A percentile compares a stretch with the other conserved stretches of the same genome.
phyloP scores from a whole-genome alignment of 2,797 vertebrate genomes.

The Protosalanx chinensis region DNA sequence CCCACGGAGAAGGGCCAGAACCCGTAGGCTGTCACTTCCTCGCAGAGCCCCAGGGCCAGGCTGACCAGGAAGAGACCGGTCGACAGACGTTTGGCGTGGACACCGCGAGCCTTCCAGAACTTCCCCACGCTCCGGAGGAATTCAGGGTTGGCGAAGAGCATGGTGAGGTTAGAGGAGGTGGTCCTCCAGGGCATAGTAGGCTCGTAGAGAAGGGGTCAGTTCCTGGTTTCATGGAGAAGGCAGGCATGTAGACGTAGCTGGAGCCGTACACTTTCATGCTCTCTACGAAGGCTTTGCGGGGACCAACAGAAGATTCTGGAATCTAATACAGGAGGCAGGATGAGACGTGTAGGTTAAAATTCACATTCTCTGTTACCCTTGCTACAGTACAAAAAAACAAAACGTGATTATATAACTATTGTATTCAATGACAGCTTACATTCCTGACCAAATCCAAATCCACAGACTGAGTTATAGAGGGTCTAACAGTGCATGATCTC shows the following conservation, averaged over 20 bases:
- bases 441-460: background rate
- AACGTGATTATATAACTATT: no score
- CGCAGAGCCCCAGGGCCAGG: conserved; percentile 88
- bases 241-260: conserved; percentile 96
- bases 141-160: conserved; percentile 94
- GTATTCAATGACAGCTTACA: background rate
- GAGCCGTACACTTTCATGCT: conserved; percentile 88
- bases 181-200: conserved; percentile 84
- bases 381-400: no score
- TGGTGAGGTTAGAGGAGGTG: conserved; percentile 82
- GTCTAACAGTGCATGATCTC: background rate
- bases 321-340: conserved; percentile 68
- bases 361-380: no score
- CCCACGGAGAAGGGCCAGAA: conserved; percentile 94
- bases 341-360: no score
- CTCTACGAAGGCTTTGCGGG: conserved; percentile 86
- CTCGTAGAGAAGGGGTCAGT: conserved; percentile 90
- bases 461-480: background rate
- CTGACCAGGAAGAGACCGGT: conserved; percentile 94
- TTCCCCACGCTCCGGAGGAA: conserved; percentile 88
- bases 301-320: conserved; percentile 96
- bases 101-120: conserved; percentile 89
- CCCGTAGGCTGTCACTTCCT: conserved; percentile 91
- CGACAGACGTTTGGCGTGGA: conserved; percentile 90
- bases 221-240: conserved; percentile 92